Evolutionary conservation across 2,113 vertebrate species (phyloP), one percentile per base, ranked within the genome.

Genomic region (Buteo buteo): DNA sequence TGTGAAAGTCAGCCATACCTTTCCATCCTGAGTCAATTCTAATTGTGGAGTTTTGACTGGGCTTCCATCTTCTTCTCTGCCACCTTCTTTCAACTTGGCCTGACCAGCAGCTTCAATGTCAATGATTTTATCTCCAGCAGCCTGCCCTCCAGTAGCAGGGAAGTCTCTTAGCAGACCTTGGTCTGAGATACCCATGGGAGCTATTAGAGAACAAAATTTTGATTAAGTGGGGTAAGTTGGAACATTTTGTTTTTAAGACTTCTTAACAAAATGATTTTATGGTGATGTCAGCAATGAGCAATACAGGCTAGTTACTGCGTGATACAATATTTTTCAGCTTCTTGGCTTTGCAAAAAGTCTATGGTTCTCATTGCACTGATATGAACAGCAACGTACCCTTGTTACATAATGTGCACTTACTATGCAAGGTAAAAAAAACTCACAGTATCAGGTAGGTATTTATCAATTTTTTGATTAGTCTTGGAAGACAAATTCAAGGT

Each of bases 141-240:
- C 81, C 59, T 86, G 96, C 42, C 94, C 55, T 79, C 73, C 93
- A 82, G 79, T 3, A 83, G 86, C 52, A 73, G 96, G 69, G 81
- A 98, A 97, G 54, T 97, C 97, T 85, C 96, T 97, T 40, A 89
- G 70, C 85, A 98, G 94, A 82, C 96, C 98, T 90, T 97, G 98
- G 91, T 99, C 99, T 28, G 98, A 98, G 88, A 98, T 98, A 94
- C 99, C 98, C 95, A 98, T 69, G 3, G 98, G 98, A 96, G 98
- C 99, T 99, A 73, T 87, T n/a, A 62, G 31, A 92, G 52, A 97
- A 93, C 3, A 83, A 69, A 88, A 18, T 87, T 92, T 44, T 40
- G 8, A 22, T 83, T 85, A 76, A 54, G 26, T 81, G 26, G 18
- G 15, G 15, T 40, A 86, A 95, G 12, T 25, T 57, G 22, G 47